Conservation (phyloP, 2,797 vertebrate genomes). For the Cuculus canorus region DNA sequence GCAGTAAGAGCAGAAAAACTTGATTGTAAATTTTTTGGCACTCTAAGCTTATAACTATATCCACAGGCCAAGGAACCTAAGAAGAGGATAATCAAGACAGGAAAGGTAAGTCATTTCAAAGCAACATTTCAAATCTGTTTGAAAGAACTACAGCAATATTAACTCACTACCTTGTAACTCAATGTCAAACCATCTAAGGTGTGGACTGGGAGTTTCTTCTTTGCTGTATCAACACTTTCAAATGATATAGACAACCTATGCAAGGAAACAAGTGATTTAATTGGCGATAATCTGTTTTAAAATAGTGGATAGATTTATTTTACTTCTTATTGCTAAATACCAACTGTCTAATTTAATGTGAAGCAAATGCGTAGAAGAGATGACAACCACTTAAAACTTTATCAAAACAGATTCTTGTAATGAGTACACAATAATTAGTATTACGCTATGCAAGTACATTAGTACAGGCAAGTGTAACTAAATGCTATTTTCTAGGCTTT, state of each 20-base stretch:
- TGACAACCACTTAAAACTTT: background rate
- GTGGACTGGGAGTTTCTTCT: conserved; percentile 96
- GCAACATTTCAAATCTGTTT: background rate
- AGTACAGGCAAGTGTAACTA: background rate
- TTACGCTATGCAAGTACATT: background rate
- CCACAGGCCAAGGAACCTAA: conserved; percentile 98
- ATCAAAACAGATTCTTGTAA: background rate
- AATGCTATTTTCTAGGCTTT: background rate
- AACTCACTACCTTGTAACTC: conserved; percentile 89
- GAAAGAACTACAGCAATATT: background rate
- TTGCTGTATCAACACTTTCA: conserved; percentile 87
- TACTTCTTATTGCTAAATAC: background rate
- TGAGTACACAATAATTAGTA: background rate
- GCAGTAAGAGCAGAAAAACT: conserved; percentile 93
- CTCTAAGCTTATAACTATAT: conserved; percentile 97
- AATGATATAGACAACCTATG: conserved; percentile 90
- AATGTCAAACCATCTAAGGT: conserved; percentile 93
- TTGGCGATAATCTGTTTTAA: background rate
- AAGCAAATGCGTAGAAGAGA: background rate
- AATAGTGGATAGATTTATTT: background rate
- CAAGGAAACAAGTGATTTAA: background rate
- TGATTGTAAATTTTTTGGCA: conserved; percentile 99
- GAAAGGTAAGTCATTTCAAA: background rate
- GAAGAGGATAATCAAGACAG: background rate
- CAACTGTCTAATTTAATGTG: background rate